Conservation (phyloP, 2,888 invertebrate genomes). For the Laspeyria flexula region DNA sequence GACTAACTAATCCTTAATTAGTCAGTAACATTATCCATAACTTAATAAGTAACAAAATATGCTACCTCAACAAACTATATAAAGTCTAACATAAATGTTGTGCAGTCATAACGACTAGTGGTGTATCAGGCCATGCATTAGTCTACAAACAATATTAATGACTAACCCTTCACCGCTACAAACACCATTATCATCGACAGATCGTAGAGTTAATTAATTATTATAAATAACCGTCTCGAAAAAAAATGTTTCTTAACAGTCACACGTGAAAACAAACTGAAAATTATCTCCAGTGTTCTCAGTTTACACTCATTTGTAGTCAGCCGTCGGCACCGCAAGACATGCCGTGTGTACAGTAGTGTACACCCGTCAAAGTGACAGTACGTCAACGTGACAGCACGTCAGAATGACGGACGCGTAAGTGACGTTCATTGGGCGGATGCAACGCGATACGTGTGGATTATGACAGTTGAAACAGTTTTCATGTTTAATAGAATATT, state of each 20-base stretch:
- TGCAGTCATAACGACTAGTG: not conserved
- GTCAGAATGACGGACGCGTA: slow-evolving; percentile 36
- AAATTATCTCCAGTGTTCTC: slow-evolving; percentile 35
- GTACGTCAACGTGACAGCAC: slow-evolving; percentile 22
- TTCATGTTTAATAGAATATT: slow-evolving; percentile 25
- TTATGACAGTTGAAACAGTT: slow-evolving; percentile 32
- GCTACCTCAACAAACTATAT: no score
- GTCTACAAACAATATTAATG: not conserved
- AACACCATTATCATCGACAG: slow-evolving; percentile 22
- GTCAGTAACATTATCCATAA: no score
- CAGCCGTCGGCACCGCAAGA: slow-evolving; percentile 36
- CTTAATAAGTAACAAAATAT: no score
- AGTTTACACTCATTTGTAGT: slow-evolving; percentile 40
- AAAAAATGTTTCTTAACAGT: slow-evolving; percentile 30
- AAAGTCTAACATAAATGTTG: not conserved
- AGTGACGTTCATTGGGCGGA: slow-evolving; percentile 59
- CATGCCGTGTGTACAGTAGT: slow-evolving; percentile 17
- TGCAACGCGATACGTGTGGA: slow-evolving; percentile 49
- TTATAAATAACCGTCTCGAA: slow-evolving; percentile 12
- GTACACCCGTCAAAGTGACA: slow-evolving; percentile 7
- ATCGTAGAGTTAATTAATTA: slow-evolving; percentile 24
- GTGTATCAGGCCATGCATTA: not conserved
- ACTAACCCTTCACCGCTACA: slow-evolving; percentile 7
- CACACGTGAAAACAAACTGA: slow-evolving; percentile 30
- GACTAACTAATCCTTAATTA: no score